Evolutionary conservation across 2,888 invertebrate genomes (phyloP), one percentile per base, ranked within the genome.

Genomic region (Netelia melanura): DNA sequence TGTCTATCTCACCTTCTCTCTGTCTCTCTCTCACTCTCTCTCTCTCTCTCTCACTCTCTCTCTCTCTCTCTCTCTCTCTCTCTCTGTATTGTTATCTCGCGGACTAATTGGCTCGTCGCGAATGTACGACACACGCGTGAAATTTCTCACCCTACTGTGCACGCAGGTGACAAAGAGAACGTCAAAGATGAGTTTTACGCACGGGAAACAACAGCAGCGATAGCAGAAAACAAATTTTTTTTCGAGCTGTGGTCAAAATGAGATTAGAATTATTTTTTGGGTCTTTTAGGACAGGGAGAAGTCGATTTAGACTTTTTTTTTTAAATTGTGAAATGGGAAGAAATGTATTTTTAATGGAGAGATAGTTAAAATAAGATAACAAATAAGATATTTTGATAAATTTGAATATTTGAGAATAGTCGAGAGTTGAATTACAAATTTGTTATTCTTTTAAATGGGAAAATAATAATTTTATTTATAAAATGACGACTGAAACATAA

Each of bases 61-160:
- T 62, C 14, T 56, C 65, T 10, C 43, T 2, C 48, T 48, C 48
- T 48, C 48, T 48, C 48, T 48, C 14, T 48, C 48, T 48, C 9
- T 58, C 58, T 58, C 21, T 8, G 17, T 21, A n/a, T 83, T 70
- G 74, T 84, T 77, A 80, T 75, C 79, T 75, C 71, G 44, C 78
- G 78, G 56, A 58, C 83, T 85, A 85, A 85, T 85, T 85, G 85
- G 83, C 79, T 65, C 62, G 76, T 48, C 76, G 71, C 30, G 17
- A 62, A 48, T 71, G 78, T 79, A 8, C n/a, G 30, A 30, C 21
- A 30, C 8, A 6, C 81, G n/a, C 75, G 62, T 21, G 76, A 62
- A 68, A 67, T 68, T 54, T 48, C 62, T 11, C 44, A 25, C 14
- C 71, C 8, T 72, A 30, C 30, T 25, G 56, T 64, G 30, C 54